phyloP scores from a whole-genome alignment of 2,888 invertebrate species.

The Sinotaia quadrata region DNA sequence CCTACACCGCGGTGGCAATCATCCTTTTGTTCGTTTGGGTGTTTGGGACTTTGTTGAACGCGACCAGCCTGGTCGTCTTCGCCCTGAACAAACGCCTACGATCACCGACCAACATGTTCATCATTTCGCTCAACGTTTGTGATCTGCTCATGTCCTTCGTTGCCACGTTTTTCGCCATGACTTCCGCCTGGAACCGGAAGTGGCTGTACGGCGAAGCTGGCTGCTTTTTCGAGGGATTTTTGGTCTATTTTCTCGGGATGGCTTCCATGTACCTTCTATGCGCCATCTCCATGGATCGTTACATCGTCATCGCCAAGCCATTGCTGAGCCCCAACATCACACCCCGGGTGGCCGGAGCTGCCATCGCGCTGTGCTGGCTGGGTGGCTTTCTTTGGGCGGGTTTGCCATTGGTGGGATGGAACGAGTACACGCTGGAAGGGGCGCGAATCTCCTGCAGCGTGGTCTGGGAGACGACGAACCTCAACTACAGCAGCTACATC shows the following conservation, averaged over 20 bases:
- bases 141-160: constrained; percentile 51
- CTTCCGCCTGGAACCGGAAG: constrained; percentile 35
- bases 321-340: constrained; percentile 48
- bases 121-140: constrained; percentile 49
- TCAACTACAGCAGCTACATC: constrained; percentile 49
- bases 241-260: constrained; percentile 52
- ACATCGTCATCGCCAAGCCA: constrained; percentile 60
- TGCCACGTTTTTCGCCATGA: constrained; percentile 23
- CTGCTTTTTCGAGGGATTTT: constrained; percentile 52
- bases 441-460: constrained; percentile 52
- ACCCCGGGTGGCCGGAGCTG: constrained; percentile 38
- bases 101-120: constrained; percentile 60
- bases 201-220: constrained; percentile 42
- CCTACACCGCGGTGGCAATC: constrained; percentile 22
- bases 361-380: constrained; percentile 41
- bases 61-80: constrained; percentile 39
- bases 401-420: constrained; percentile 62
- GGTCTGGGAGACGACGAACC: constrained; percentile 44
- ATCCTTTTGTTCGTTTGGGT: constrained; percentile 22
- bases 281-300: constrained; percentile 61
- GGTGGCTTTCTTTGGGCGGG: constrained; percentile 54
- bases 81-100: constrained; percentile 47
- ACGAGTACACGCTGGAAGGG: constrained; percentile 54
- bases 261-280: constrained; percentile 51
- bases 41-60: constrained; percentile 40